Base-by-base conservation (phyloP, 2,113 vertebrate species). In the Xyliphius kryptos region DNA sequence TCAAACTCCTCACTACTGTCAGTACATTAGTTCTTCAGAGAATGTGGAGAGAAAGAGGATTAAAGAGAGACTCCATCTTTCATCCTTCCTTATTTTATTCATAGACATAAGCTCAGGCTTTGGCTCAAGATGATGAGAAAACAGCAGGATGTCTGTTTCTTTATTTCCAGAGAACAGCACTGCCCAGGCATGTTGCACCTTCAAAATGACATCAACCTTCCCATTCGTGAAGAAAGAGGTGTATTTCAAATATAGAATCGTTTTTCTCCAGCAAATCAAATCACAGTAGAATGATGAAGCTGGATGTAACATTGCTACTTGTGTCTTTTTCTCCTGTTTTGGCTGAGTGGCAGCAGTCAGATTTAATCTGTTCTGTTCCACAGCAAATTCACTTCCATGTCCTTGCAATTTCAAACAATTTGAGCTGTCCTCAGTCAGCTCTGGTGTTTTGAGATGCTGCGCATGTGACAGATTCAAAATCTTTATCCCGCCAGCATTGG, bases 211-310 rank as follows among this genome's bases (percentile, higher is more conserved):
- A 3, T 65, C 17, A 15, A 9, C 17, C 17, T 1, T 49, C 43
- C 15, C 3, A 9, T 40, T 36, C 16, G 20, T 15, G 2, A 57
- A 5, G 19, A 15, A 22, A 4, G 38, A 2, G 14, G 36, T 41
- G 7, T 37, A 10, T n/a, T 22, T 44, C 40, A 26, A 44, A 26
- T 44, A 22, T 44, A 44, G 56, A 46, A 14, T 38, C 12, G 10
- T 56, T 49, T 48, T 48, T 26, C 63, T 21, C 9, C 4, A 48
- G 43, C 21, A 38, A 37, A 56, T 48, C 43, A 48, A 65, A 48
- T 65, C 17, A 47, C 6, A 15, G 13, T 21, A 26, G 41, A 13
- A 2, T 37, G 22, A 47, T 6, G 15, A 44, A 50, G 14, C 17
- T 47, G 26, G 56, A 47, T 37, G 9, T 49, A 38, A 19, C 3